phyloP scores from a whole-genome alignment of 2,797 vertebrate species.

The Scomberomorus guttatus region DNA sequence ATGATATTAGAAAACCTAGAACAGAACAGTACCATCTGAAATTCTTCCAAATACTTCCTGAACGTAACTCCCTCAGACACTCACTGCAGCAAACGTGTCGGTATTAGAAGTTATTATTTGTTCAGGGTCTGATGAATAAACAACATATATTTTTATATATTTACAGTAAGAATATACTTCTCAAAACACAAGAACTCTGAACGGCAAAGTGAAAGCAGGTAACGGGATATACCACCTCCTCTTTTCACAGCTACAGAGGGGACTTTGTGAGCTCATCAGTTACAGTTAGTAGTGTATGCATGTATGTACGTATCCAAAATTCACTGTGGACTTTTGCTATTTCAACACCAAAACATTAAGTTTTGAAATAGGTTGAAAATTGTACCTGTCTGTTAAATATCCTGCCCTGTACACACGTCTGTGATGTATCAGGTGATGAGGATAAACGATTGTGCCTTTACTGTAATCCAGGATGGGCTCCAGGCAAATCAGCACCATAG shows the following conservation, averaged over 20 bases:
- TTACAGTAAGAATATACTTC: conserved; percentile 54
- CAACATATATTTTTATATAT: conserved; percentile 48
- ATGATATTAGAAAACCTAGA: neutral
- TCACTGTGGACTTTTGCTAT: neutral
- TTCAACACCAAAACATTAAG: neutral
- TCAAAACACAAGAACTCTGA: conserved; percentile 36
- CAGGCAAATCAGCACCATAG: conserved; percentile 15
- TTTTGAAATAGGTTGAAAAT: neutral
- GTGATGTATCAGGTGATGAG: neutral
- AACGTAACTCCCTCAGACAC: conserved; percentile 6
- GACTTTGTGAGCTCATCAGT: conserved; percentile 5
- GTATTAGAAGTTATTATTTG: neutral
- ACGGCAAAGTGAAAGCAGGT: conserved; percentile 24
- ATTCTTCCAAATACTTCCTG: neutral
- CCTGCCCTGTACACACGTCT: neutral
- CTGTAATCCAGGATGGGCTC: neutral
- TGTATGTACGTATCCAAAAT: neutral
- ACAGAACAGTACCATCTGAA: neutral
- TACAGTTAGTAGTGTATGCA: conserved; percentile 26
- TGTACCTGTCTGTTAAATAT: neutral
- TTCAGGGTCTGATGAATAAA: conserved; percentile 23
- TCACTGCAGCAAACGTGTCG: conserved; percentile 9
- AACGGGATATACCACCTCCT: neutral
- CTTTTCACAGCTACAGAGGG: neutral
- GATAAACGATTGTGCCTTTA: neutral